Percentiles rank a stretch among this genome's conserved stretches.
Evolutionary conservation across 2,797 vertebrate species (phyloP).

Genomic region (Synaphobranchus kaupii): DNA sequence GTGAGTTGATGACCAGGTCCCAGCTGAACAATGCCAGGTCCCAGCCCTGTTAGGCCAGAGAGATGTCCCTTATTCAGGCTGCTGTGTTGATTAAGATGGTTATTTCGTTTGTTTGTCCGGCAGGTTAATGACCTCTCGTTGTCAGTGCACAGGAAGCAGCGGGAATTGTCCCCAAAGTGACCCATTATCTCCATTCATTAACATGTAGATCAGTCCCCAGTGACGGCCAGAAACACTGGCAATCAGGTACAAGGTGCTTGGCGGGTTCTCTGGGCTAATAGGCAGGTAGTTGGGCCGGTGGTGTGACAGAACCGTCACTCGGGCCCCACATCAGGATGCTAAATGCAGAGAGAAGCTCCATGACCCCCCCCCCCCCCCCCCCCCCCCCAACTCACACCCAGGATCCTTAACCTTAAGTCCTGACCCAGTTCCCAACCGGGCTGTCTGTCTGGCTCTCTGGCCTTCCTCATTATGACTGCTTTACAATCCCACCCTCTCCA

Average conservation of each 20-base stretch:
- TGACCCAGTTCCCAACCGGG: not conserved
- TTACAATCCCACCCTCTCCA: not conserved
- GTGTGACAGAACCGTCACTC: no score
- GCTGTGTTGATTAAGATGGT: not conserved
- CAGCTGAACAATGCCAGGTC: not conserved
- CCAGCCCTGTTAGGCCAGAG: not conserved
- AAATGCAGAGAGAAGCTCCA: not conserved
- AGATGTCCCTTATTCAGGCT: not conserved
- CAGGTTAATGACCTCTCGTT: not conserved
- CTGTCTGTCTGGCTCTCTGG: not conserved
- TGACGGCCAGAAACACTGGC: not conserved
- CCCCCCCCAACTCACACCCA: no score
- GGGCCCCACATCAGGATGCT: not conserved
- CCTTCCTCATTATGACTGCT: not conserved
- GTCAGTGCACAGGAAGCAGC: not conserved
- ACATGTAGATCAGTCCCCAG: not conserved
- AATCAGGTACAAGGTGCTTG: not conserved
- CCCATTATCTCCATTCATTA: not conserved
- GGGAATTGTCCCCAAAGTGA: not conserved
- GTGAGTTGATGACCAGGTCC: no score
- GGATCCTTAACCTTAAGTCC: no score
- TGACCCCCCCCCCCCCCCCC: no score
- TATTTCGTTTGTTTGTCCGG: not conserved
- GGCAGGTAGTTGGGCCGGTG: not conserved
- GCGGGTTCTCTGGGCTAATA: not conserved